phyloP scores from a whole-genome alignment of 2,797 vertebrate genomes.

The Premnoplex brunnescens region DNA sequence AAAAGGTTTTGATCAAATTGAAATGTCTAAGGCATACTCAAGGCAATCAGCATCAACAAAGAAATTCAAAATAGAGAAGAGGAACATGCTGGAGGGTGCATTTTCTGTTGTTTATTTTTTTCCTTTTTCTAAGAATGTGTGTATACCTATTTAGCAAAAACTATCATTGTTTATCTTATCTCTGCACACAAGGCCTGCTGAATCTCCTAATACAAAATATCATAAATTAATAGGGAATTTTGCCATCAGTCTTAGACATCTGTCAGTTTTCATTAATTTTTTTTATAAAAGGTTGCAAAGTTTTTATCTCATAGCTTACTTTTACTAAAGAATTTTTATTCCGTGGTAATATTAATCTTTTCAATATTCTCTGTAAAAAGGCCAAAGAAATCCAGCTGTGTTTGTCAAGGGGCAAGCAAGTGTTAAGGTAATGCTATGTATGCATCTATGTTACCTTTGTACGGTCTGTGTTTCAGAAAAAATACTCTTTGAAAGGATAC shows the following conservation, averaged over 20 bases:
- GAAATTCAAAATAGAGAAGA: not conserved
- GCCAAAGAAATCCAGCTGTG: not conserved
- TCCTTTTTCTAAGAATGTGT: not conserved
- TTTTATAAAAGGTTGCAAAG: not conserved
- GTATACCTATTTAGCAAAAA: not conserved
- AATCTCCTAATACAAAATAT: not conserved
- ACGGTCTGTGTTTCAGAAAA: not conserved
- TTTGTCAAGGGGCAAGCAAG: not conserved
- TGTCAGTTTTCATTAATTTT: not conserved
- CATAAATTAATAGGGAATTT: constrained; percentile 18
- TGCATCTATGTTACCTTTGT: not conserved
- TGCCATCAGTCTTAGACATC: not conserved
- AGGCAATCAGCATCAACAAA: not conserved
- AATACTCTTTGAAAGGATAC: not conserved
- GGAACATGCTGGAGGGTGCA: not conserved
- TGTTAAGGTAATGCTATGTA: not conserved
- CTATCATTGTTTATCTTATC: not conserved
- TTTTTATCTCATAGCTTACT: not conserved
- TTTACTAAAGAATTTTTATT: not conserved
- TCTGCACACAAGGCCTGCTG: not conserved
- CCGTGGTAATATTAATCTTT: not conserved
- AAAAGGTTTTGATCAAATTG: constrained; percentile 44
- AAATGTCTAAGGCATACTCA: constrained; percentile 27
- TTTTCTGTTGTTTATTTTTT: not conserved
- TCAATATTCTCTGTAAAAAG: not conserved